Base-by-base conservation (phyloP, 37 sponge, comb jelly and placozoan genomes). In the Chondrosia reniformis region DNA sequence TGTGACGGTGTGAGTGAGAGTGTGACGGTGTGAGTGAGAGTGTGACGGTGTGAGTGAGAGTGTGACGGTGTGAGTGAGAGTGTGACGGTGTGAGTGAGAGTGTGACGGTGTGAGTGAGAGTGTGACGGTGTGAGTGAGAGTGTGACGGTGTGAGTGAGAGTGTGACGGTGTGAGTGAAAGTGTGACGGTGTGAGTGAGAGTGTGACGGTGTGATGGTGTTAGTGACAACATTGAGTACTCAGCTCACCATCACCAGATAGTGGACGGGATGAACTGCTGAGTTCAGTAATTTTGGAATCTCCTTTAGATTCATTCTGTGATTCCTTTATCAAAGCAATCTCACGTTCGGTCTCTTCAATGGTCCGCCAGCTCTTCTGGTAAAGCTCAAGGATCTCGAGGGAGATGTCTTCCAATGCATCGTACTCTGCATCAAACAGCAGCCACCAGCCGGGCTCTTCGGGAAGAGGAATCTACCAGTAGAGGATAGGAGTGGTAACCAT, bases 361-460 rank as follows among this genome's bases (percentile, higher is more conserved):
- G 46, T 40, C 55, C 37, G 64, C 73, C 49, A 63, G 13, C 77
- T 61, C 1, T 78, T 49, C 34, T 33, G 46, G 46, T 83, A 88
- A 56, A 92, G 80, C 63, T 86, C 89, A 43, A 88, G 45, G 9
- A 88, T 30, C 63, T 82, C 83, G 9, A 77, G 28, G 22, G 61
- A 40, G 32, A 31, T 77, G 36, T 78, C 92, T 78, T 95, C 85
- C n/a, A 95, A 75, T 42, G 86, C 88, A 45, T 79, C 73, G 7
- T 61, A 36, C 0, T 63, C 37, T 1, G 78, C 85, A 45, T 89
- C 93, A 61, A 94, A 94, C 55, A 97, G 55, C 40, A 63, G 76
- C 86, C 89, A 97, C 98, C 98, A 97, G 13, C 93, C 79, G 5
- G 98, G 98, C 6, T 62, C 82, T 77, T 85, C 76, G 1, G 95